These are phyloP conservation scores for Patiria miniata DNA, from an alignment of 35 echinoderm and acorn worm species.

Conservation along the genomic window DNA sequence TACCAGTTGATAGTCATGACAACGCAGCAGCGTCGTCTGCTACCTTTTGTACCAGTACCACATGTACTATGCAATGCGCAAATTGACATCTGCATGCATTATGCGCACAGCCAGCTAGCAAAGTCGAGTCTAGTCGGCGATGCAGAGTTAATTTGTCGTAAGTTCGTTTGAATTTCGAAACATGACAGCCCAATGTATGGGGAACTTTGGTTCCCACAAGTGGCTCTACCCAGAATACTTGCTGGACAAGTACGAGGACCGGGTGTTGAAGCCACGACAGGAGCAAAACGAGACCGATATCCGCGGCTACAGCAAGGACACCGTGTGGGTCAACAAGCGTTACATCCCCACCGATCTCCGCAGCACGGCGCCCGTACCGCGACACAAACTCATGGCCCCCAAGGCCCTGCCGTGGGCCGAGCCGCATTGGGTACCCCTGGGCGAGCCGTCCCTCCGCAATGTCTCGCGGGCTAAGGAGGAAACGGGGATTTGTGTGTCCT, in stretches of 20 bases:
- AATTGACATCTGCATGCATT: too few relatives aligned
- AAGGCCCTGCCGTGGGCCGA: slow-evolving; percentile 67
- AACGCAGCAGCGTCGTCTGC: too few relatives aligned
- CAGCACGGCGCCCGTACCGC: slow-evolving; percentile 95
- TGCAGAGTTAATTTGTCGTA: not conserved
- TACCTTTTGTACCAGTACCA: too few relatives aligned
- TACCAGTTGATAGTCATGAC: too few relatives aligned
- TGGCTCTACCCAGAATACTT: slow-evolving; percentile 76
- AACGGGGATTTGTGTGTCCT: slow-evolving; percentile 69
- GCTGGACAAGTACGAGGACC: slow-evolving; percentile 49
- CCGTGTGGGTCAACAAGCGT: slow-evolving; percentile 97
- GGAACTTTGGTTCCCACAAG: slow-evolving; percentile 88
- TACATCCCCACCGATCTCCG: slow-evolving; percentile 97
- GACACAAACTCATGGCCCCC: slow-evolving; percentile 87
- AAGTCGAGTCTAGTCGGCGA: too few relatives aligned
- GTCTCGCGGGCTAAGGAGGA: slow-evolving; percentile 79
- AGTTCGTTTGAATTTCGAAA: not conserved
- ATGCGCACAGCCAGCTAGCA: too few relatives aligned
- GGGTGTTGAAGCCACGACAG: slow-evolving; percentile 29
- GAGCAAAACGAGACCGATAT: slow-evolving; percentile 48
- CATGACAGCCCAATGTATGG: slow-evolving; percentile 95
- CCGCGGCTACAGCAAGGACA: slow-evolving; percentile 61
- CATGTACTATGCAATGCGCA: too few relatives aligned
- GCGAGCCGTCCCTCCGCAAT: slow-evolving; percentile 73
- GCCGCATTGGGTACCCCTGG: slow-evolving; percentile 67